Conservation (phyloP, 2,888 invertebrate genomes). For the Aporophyla nigra region DNA sequence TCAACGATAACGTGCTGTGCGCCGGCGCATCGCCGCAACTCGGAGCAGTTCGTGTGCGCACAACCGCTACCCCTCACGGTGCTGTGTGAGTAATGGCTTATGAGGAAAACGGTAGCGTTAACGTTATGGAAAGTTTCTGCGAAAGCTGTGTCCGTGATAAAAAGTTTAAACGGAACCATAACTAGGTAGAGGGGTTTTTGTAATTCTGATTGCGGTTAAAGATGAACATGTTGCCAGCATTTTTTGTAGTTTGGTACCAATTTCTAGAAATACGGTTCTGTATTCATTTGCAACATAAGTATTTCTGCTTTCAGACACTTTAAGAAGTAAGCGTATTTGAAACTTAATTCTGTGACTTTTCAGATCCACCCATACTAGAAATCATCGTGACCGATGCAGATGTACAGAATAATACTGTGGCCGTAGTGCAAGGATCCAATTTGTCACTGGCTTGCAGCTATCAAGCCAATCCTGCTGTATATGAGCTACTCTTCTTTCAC, state of each 20-base stretch:
- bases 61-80: conserved; percentile 81
- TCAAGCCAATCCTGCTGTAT: conserved; percentile 82
- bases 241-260: neutral
- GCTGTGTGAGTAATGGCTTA: conserved; percentile 76
- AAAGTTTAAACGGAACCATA: conserved; percentile 4
- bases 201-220: conserved; percentile 2
- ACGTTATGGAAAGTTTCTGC: conserved; percentile 33
- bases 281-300: neutral
- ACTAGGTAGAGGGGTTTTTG: conserved; percentile 22
- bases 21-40: conserved; percentile 75
- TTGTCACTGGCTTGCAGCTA: conserved; percentile 82
- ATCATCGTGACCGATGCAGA: conserved; percentile 73
- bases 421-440: conserved; percentile 80
- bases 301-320: neutral
- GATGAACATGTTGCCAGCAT: neutral
- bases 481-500: conserved; percentile 84
- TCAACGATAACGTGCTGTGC: conserved; percentile 84
- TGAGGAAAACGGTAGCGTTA: conserved; percentile 19
- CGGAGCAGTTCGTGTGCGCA: conserved; percentile 78
- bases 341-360: conserved; percentile 44
- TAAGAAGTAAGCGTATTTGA: neutral
- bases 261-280: neutral
- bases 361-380: conserved; percentile 83
- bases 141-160: conserved; percentile 25
- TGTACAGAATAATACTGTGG: conserved; percentile 77